Percentiles rank a stretch among this genome's conserved stretches.
phyloP scores from a whole-genome alignment of 2,113 vertebrate species.

The Todiramphus saurophagus region DNA sequence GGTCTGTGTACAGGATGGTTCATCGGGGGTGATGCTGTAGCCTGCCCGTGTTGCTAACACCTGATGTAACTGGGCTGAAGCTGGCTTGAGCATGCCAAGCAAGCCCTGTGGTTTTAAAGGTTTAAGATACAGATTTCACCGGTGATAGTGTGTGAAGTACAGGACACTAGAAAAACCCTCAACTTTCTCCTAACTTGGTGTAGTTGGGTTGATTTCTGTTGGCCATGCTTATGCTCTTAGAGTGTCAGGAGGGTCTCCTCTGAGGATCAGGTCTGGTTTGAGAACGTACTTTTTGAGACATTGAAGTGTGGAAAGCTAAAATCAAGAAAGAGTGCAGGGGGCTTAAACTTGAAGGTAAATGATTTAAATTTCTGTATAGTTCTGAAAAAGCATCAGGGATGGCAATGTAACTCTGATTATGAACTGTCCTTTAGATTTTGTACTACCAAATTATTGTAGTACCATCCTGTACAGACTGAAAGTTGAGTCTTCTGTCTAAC shows the following conservation, averaged over 20 bases:
- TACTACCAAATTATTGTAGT: neutral
- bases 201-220: neutral
- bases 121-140: neutral
- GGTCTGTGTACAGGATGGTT: neutral
- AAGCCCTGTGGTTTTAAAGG: neutral
- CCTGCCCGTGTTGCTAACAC: neutral
- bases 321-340: neutral
- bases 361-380: neutral
- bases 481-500: neutral
- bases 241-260: neutral
- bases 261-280: neutral
- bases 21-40: accelerated
- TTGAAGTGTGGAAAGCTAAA: neutral
- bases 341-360: neutral
- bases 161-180: neutral
- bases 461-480: neutral
- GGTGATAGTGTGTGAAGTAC: neutral
- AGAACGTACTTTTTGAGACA: neutral
- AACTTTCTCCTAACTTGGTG: accelerated
- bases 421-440: neutral
- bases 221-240: neutral
- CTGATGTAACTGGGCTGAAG: neutral
- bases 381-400: neutral
- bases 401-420: neutral
- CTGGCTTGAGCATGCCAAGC: neutral